These are phyloP conservation scores for Drosophila grimshawi DNA, from an alignment of 1,140 invertebrate genomes.

Conservation along the genomic window DNA sequence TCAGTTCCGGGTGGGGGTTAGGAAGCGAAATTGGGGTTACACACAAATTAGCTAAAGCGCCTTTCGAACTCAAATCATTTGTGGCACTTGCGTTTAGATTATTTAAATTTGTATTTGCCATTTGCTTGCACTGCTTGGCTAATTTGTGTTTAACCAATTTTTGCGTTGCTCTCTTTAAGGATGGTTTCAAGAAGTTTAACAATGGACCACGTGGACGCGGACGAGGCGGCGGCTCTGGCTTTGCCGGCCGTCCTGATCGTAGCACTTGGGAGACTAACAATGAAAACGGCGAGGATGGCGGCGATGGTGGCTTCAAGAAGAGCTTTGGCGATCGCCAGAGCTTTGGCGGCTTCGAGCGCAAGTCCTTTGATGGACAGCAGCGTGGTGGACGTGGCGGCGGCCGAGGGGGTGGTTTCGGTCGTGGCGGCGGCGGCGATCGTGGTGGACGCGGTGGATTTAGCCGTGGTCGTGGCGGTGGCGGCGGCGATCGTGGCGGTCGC, in stretches of 20 bases:
- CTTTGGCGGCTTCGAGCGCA: slow-evolving; percentile 84
- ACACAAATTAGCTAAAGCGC: slow-evolving; percentile 78
- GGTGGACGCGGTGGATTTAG: slow-evolving; percentile 79
- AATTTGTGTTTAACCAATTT: slow-evolving; percentile 75
- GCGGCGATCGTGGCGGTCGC: slow-evolving; percentile 82
- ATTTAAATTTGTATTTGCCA: slow-evolving; percentile 22
- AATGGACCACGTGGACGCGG: slow-evolving; percentile 77
- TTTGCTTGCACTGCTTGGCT: slow-evolving; percentile 73
- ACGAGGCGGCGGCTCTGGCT: slow-evolving; percentile 83
- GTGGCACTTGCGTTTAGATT: slow-evolving; percentile 48
- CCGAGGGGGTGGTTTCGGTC: slow-evolving; percentile 80
- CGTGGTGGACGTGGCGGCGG: slow-evolving; percentile 84
- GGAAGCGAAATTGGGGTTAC: slow-evolving; percentile 38
- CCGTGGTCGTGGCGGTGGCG: slow-evolving; percentile 69
- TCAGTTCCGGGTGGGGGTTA: neutral
- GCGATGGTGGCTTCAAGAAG: slow-evolving; percentile 75
- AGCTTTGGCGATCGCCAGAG: slow-evolving; percentile 80
- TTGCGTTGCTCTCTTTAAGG: slow-evolving; percentile 59
- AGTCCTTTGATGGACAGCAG: slow-evolving; percentile 84
- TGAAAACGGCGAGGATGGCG: slow-evolving; percentile 83
- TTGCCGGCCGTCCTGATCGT: slow-evolving; percentile 70
- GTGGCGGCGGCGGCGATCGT: slow-evolving; percentile 75
- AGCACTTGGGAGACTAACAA: slow-evolving; percentile 68
- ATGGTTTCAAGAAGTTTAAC: slow-evolving; percentile 64
- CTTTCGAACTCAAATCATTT: slow-evolving; percentile 73